These are phyloP conservation scores for Epicauta chinensis DNA, from an alignment of 1,140 invertebrate species.

Conservation along the genomic window DNA sequence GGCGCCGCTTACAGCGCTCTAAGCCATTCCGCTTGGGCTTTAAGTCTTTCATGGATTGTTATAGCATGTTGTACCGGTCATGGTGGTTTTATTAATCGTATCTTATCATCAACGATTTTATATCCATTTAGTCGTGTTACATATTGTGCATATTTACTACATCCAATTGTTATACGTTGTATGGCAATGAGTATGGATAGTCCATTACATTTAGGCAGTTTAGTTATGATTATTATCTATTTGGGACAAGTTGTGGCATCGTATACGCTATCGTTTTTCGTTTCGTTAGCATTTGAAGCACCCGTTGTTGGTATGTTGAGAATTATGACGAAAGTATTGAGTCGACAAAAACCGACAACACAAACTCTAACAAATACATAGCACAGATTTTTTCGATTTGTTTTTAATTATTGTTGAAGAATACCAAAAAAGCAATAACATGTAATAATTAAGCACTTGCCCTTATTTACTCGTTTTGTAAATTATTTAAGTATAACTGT, in stretches of 20 bases:
- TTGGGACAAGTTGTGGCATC: conserved; percentile 70
- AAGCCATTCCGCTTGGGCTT: conserved; percentile 78
- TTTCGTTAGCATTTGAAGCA: conserved; percentile 75
- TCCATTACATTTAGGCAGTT: conserved; percentile 69
- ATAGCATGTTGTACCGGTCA: conserved; percentile 83
- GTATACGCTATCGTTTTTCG: conserved; percentile 67
- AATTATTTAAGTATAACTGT: too few relatives aligned
- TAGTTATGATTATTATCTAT: conserved; percentile 70
- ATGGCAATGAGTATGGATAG: conserved; percentile 71
- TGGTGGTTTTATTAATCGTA: conserved; percentile 65
- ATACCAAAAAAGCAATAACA: too few relatives aligned
- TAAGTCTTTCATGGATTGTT: conserved; percentile 78
- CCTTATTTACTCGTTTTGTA: too few relatives aligned
- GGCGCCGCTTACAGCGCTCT: conserved; percentile 76
- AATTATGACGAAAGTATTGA: conserved; percentile 52
- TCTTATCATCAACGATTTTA: conserved; percentile 67
- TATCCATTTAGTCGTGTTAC: conserved; percentile 80
- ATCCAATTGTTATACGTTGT: conserved; percentile 70
- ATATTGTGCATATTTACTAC: conserved; percentile 76
- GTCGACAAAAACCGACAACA: neutral
- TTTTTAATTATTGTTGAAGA: too few relatives aligned
- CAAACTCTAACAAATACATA: neutral
- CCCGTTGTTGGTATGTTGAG: conserved; percentile 80
- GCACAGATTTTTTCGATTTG: too few relatives aligned
- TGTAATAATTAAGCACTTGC: too few relatives aligned